Evolutionary conservation across 2,113 vertebrate species (phyloP).

Genomic region (Hyaena hyaena): DNA sequence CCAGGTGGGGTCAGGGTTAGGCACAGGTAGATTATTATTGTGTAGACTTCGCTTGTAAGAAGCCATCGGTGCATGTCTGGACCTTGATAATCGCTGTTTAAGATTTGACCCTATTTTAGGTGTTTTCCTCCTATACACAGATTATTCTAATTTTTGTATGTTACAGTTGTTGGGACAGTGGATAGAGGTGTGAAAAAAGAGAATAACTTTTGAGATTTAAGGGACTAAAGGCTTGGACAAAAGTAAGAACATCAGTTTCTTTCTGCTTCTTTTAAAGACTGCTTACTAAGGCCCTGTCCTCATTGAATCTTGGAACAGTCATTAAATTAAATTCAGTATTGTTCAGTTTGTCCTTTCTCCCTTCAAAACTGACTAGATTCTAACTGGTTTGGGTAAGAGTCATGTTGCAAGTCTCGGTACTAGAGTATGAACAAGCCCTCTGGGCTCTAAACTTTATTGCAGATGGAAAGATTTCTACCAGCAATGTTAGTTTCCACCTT

Average conservation of each 20-base stretch:
- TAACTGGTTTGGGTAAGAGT: conserved; percentile 42
- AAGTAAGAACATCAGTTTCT: not conserved
- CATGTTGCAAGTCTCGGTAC: not conserved
- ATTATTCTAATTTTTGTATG: not conserved
- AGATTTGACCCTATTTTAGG: conserved; percentile 46
- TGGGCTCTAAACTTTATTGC: conserved; percentile 36
- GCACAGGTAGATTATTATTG: not conserved
- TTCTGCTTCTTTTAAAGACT: conserved; percentile 29
- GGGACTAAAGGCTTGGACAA: not conserved
- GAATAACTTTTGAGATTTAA: conserved; percentile 52
- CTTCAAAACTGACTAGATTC: conserved; percentile 2
- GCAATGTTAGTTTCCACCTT: conserved; percentile 44
- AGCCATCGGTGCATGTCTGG: not conserved
- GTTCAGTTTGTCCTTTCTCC: conserved; percentile 49
- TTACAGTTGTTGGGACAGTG: conserved; percentile 9
- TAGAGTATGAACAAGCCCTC: conserved; percentile 23
- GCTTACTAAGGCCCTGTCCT: not conserved
- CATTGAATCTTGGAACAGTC: not conserved
- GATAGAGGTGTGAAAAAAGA: not conserved
- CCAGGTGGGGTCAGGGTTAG: not conserved
- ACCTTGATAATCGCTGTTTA: not conserved
- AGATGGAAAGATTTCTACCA: conserved; percentile 54
- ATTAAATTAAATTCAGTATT: not conserved
- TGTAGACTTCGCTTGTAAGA: not conserved
- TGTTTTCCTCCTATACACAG: not conserved